These are phyloP conservation scores for Phlogophora meticulosa DNA, from an alignment of 2,888 invertebrate genomes.

Conservation along the genomic window DNA sequence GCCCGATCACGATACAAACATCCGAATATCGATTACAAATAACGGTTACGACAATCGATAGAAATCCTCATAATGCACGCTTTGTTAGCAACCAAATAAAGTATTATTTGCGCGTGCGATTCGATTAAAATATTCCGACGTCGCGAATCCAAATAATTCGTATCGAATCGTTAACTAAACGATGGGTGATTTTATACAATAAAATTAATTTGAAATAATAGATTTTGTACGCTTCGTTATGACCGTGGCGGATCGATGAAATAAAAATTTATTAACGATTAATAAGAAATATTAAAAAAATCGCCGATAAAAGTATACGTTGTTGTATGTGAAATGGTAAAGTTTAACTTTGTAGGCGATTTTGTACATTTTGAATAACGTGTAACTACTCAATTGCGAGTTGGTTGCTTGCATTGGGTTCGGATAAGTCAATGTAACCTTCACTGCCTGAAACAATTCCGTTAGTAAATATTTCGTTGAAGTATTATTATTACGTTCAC, in stretches of 20 bases:
- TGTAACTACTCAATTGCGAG: conserved; percentile 12
- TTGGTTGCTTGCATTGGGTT: neutral
- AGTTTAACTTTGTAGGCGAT: conserved; percentile 13
- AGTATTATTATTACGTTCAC: too few relatives aligned
- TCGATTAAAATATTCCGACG: conserved; percentile 63
- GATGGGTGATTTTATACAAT: conserved; percentile 74
- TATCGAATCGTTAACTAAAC: conserved; percentile 75
- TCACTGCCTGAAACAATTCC: neutral
- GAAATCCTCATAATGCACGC: conserved; percentile 59
- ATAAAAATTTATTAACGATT: conserved; percentile 65
- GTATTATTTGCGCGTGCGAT: conserved; percentile 61
- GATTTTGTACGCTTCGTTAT: conserved; percentile 68
- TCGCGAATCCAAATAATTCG: conserved; percentile 68
- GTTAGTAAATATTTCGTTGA: neutral
- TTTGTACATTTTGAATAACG: conserved; percentile 12
- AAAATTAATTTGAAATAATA: conserved; percentile 72
- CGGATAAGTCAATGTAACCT: neutral
- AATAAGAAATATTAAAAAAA: conserved; percentile 58
- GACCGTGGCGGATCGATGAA: conserved; percentile 63
- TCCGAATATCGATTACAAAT: conserved; percentile 77
- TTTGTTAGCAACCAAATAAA: conserved; percentile 55
- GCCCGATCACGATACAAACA: conserved; percentile 67
- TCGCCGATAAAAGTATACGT: conserved; percentile 53
- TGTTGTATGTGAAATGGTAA: conserved; percentile 30
- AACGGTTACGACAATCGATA: conserved; percentile 68